Conservation (phyloP, 2,797 vertebrate species). For the Arnoldichthys spilopterus region DNA sequence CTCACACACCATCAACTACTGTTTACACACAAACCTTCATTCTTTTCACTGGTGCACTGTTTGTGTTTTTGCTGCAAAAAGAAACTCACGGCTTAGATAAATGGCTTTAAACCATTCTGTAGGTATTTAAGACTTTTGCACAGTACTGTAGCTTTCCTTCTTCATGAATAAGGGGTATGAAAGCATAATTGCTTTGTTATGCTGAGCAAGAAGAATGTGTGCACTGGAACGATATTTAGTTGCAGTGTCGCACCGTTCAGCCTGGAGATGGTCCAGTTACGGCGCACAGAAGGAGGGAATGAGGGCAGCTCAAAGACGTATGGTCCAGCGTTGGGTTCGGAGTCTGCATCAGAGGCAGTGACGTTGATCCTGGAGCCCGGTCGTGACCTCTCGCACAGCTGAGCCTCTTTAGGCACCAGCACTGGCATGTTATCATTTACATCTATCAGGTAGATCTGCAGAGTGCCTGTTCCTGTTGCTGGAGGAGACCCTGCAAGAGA, state of each 20-base stretch:
- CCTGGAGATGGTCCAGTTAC: constrained; percentile 95
- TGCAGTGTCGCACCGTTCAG: constrained; percentile 83
- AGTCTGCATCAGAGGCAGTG: constrained; percentile 90
- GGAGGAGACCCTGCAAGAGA: constrained; percentile 85
- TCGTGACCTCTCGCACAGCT: constrained; percentile 90
- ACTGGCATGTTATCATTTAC: constrained; percentile 95
- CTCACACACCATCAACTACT: too few species aligned
- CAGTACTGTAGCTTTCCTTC: too few species aligned
- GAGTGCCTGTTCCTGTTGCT: constrained; percentile 93
- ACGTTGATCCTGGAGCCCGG: constrained; percentile 90
- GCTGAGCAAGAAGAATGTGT: neutral
- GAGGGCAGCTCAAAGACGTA: constrained; percentile 95
- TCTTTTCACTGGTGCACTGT: too few species aligned
- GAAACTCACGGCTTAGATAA: too few species aligned
- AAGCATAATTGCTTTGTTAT: neutral
- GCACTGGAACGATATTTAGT: neutral
- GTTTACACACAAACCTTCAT: too few species aligned
- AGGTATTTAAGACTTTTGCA: too few species aligned
- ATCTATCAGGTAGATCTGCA: constrained; percentile 96
- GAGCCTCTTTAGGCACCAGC: constrained; percentile 90
- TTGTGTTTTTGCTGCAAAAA: too few species aligned
- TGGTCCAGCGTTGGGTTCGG: constrained; percentile 92
- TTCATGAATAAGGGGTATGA: too few species aligned
- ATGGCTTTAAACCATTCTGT: too few species aligned
- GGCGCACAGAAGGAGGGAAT: constrained; percentile 85